phyloP scores from a whole-genome alignment of 1,140 invertebrate species.

The Papilio glaucus region DNA sequence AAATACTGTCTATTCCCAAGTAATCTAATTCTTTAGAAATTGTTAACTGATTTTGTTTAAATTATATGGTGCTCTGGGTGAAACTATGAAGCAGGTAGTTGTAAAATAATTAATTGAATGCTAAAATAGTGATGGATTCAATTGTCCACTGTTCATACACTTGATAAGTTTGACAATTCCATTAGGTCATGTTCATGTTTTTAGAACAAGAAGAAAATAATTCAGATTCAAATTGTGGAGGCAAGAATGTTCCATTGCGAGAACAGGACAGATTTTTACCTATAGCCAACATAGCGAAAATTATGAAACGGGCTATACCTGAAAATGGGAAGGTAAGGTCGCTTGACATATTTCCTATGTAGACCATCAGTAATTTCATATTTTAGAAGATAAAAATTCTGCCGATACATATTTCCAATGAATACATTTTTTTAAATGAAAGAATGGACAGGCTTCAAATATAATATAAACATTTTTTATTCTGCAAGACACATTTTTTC shows the following conservation, averaged over 20 bases:
- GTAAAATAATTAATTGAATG: no score
- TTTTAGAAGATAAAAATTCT: not conserved
- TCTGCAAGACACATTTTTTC: no score
- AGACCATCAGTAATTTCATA: not conserved
- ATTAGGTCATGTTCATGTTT: slow-evolving; percentile 43
- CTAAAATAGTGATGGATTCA: no score
- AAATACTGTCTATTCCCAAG: no score
- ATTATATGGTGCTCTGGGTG: no score
- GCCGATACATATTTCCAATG: no score
- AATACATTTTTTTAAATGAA: no score
- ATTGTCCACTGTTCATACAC: not conserved
- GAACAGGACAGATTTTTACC: slow-evolving; percentile 98
- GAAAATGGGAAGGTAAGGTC: slow-evolving; percentile 93
- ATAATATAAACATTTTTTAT: no score
- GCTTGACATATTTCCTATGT: not conserved
- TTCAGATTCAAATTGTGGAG: slow-evolving; percentile 88
- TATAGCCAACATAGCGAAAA: slow-evolving; percentile 99
- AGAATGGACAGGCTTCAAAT: no score
- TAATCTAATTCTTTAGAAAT: no score
- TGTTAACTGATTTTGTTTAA: no score
- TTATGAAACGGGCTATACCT: slow-evolving; percentile 99
- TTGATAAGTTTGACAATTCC: not conserved
- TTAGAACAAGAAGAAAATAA: slow-evolving; percentile 86
- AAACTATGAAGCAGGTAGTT: no score
- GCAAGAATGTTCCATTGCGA: slow-evolving; percentile 86